Percentiles rank a stretch among this genome's conserved stretches.
These are phyloP conservation scores for Melanotaenia nigrans DNA, from an alignment of 2,797 vertebrate species.

Conservation along the genomic window DNA sequence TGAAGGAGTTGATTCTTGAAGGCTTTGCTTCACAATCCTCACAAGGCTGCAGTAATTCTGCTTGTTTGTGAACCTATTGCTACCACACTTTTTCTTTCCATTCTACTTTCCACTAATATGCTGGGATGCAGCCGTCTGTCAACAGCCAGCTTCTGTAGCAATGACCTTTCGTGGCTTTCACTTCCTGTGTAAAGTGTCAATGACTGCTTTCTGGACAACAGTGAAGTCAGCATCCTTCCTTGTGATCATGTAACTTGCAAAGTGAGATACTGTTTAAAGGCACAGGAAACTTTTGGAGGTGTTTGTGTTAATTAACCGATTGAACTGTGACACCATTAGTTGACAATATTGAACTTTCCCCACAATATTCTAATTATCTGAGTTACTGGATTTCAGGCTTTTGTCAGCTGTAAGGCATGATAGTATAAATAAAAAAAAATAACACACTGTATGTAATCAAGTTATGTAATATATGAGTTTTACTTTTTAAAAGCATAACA, in stretches of 20 bases:
- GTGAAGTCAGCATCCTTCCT: neutral
- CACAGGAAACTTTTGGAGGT: neutral
- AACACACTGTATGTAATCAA: neutral
- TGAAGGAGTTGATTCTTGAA: too few relatives aligned
- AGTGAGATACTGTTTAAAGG: neutral
- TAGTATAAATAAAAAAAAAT: neutral
- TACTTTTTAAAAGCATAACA: too few relatives aligned
- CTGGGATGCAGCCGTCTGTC: neutral
- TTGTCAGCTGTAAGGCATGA: too few relatives aligned
- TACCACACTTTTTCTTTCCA: too few relatives aligned
- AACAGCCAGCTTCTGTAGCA: neutral
- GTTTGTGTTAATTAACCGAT: slow-evolving; percentile 8
- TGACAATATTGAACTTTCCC: neutral
- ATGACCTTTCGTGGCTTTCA: neutral
- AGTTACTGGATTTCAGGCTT: too few relatives aligned
- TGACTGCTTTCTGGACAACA: neutral
- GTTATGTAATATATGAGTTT: too few relatives aligned
- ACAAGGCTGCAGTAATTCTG: too few relatives aligned
- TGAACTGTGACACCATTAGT: neutral
- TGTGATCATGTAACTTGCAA: neutral
- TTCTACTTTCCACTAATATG: too few relatives aligned
- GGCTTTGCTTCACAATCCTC: too few relatives aligned
- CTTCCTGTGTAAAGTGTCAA: neutral
- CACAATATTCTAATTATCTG: neutral
- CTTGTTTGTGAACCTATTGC: too few relatives aligned